phyloP scores from a whole-genome alignment of 2,113 vertebrate species.

The Cinclus mexicanus region DNA sequence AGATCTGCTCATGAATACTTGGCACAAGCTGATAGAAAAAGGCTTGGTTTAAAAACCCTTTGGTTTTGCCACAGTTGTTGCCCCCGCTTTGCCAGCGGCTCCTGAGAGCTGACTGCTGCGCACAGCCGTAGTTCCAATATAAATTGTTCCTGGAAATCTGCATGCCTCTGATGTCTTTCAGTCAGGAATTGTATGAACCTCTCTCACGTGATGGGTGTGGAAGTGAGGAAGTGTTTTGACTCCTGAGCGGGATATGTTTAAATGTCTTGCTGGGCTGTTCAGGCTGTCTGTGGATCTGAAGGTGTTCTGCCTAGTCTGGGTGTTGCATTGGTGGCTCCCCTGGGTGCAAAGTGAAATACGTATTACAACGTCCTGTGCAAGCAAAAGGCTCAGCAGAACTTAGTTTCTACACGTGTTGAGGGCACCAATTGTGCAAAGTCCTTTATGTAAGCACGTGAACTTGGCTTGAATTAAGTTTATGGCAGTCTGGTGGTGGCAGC shows the following conservation, averaged over 20 bases:
- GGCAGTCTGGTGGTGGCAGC: background rate
- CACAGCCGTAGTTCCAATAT: background rate
- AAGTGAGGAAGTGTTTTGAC: background rate
- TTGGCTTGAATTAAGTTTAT: background rate
- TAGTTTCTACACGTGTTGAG: background rate
- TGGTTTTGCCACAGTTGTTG: background rate
- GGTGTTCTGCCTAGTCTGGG: background rate
- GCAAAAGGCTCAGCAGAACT: background rate
- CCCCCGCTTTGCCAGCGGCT: background rate
- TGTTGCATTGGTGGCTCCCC: background rate
- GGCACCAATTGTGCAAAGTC: background rate
- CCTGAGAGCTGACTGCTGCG: background rate
- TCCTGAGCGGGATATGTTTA: background rate
- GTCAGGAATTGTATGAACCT: background rate
- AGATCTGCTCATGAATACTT: background rate
- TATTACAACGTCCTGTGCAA: accelerated
- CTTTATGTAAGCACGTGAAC: background rate
- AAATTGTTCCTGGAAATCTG: background rate
- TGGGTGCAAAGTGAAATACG: background rate
- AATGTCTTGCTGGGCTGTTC: background rate
- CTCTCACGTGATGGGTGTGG: background rate
- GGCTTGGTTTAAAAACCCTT: background rate
- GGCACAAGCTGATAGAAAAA: background rate
- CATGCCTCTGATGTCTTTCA: background rate
- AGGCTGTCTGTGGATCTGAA: background rate